Base-by-base conservation (phyloP, 2,797 vertebrate species). In the Sardinella longiceps region DNA sequence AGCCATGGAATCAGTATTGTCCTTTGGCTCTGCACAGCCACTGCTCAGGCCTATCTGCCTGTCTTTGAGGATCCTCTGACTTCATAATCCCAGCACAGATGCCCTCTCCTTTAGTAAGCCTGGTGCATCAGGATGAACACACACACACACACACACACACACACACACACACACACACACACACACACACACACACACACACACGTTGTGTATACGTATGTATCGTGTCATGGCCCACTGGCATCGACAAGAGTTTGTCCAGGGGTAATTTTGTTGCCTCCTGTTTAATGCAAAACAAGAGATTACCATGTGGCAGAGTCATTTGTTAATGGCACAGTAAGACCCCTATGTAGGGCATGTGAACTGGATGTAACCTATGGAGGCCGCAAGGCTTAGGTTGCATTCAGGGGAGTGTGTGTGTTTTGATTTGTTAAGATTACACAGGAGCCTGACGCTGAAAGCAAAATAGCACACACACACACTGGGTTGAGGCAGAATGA, bases 311-410 rank as follows among this genome's bases (percentile, higher is more conserved):
- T 77, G 70, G 6, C 70, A 23, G 7, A 39, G 33, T 43, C 33
- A 77, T 77, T 77, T 77, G 70, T 43, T 77, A 77, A 77, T 77
- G 70, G 33, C 10, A 60, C 23, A 25, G 5, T 60, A 60, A 60
- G 56, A 48, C 5, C 10, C 15, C 6, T 77, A 20, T 9, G 5
- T 43, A 77, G 70, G 37, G 37, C 33, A 23, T 2, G 7, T 23
- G 56, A n/a, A 7, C 23, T 39, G 70, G 33, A 23, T 77, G 70
- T 77, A 20, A 77, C 70, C 70, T 77, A 39, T 77, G 37, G 12
- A 18, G 37, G 70, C 37, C 15, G 37, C 33, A 39, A 12, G 70
- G 18, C 15, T 37, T 77, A 39, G 14, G 37, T 77, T 77, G 33
- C 15, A 77, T 77, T 77, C 20, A 1, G 15, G 33, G 66, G 66